A percentile compares a stretch with the other conserved stretches of the same genome.
Conservation (phyloP, 2,888 invertebrate genomes). For the Chaitophorus viminalis region DNA sequence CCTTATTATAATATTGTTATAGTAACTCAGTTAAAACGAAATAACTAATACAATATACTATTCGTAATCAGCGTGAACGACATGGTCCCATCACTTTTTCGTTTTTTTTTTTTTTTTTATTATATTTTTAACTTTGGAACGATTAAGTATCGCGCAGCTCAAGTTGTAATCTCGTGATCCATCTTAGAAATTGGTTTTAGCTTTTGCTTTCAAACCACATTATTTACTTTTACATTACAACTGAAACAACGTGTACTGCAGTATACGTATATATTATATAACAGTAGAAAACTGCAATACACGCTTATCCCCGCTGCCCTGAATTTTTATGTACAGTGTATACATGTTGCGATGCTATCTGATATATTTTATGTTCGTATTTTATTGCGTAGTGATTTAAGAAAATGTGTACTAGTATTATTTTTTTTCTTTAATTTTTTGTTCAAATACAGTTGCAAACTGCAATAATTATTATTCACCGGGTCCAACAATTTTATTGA, state of each 20-base stretch:
- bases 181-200: neutral
- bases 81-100: neutral
- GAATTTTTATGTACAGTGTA: too few species aligned
- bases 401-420: too few species aligned
- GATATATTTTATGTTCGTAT: too few species aligned
- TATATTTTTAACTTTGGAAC: neutral
- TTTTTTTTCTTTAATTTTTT: too few species aligned
- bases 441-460: too few species aligned
- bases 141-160: neutral
- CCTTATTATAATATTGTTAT: too few species aligned
- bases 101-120: neutral
- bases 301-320: too few species aligned
- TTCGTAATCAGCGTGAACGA: neutral
- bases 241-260: neutral
- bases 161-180: neutral
- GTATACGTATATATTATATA: too few species aligned
- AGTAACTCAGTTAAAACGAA: neutral
- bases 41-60: neutral
- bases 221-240: neutral
- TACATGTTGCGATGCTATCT: too few species aligned
- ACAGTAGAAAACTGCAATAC: too few species aligned
- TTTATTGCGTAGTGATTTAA: too few species aligned
- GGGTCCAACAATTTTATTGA: neutral
- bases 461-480: neutral
- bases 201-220: neutral